Conservation (phyloP, 2,888 invertebrate genomes). For the Synergus itoensis region DNA sequence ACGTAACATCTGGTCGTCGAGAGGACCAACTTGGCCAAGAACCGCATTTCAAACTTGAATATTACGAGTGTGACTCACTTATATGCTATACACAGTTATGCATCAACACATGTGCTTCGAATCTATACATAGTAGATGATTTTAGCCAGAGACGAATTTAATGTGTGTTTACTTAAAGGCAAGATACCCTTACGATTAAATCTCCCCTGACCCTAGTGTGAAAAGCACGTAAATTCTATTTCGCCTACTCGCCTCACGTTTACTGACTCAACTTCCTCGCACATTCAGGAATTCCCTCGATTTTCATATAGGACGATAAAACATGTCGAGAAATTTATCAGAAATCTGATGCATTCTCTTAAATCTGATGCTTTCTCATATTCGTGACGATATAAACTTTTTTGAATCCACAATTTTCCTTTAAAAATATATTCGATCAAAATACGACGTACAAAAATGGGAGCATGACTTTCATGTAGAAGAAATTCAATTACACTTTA, state of each 20-base stretch:
- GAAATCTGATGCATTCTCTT: neutral
- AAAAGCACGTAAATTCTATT: constrained; percentile 1
- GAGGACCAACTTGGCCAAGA: constrained; percentile 10
- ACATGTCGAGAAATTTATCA: constrained; percentile 7
- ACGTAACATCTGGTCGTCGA: constrained; percentile 5
- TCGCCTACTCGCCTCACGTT: constrained; percentile 24
- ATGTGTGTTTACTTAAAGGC: neutral
- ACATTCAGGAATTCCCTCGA: constrained; percentile 21
- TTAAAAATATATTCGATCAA: too few species aligned
- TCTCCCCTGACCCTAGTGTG: neutral
- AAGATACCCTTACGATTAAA: neutral
- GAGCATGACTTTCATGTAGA: neutral
- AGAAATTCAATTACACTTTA: neutral
- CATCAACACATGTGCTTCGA: neutral
- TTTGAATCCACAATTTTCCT: too few species aligned
- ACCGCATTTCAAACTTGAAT: constrained; percentile 31
- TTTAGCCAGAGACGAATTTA: neutral
- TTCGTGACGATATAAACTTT: too few species aligned
- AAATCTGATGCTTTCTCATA: too few species aligned
- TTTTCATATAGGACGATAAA: neutral
- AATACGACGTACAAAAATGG: neutral
- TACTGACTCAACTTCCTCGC: neutral
- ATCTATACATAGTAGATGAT: neutral
- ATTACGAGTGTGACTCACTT: neutral
- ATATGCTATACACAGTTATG: too few species aligned